Conservation (phyloP, 2,113 vertebrate species). For the Tachuris rubrigastra region DNA sequence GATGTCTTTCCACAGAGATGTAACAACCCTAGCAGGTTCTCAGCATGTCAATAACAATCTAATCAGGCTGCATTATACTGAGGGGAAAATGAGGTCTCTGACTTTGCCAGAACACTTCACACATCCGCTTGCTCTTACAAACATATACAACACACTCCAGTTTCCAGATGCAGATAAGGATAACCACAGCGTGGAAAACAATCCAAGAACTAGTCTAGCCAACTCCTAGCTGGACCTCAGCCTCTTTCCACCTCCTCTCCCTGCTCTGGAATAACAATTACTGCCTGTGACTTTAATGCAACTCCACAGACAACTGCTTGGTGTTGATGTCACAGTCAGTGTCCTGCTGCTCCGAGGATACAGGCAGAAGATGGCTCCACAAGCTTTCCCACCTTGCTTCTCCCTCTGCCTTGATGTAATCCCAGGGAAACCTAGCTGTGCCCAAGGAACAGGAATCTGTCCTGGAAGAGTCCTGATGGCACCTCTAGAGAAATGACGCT, state of each 20-base stretch:
- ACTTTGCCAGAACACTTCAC: conserved; percentile 60
- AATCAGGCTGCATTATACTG: conserved; percentile 71
- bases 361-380: background rate
- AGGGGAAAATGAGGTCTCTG: conserved; percentile 58
- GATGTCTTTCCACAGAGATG: conserved; percentile 56
- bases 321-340: background rate
- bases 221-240: conserved; percentile 47
- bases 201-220: conserved; percentile 53
- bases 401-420: background rate
- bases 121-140: conserved; percentile 46
- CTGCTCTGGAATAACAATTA: conserved; percentile 25
- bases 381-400: background rate
- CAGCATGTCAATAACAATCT: conserved; percentile 69
- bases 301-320: background rate
- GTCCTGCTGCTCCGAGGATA: background rate
- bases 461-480: background rate
- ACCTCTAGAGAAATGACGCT: background rate
- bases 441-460: background rate
- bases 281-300: conserved; percentile 24
- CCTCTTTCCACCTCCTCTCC: conserved; percentile 49
- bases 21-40: conserved; percentile 52
- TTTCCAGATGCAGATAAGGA: conserved; percentile 67
- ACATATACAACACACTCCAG: conserved; percentile 38
- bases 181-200: conserved; percentile 45
- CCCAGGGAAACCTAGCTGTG: background rate